Base-by-base conservation (phyloP, 2,888 invertebrate species). In the Microchrysa polita region DNA sequence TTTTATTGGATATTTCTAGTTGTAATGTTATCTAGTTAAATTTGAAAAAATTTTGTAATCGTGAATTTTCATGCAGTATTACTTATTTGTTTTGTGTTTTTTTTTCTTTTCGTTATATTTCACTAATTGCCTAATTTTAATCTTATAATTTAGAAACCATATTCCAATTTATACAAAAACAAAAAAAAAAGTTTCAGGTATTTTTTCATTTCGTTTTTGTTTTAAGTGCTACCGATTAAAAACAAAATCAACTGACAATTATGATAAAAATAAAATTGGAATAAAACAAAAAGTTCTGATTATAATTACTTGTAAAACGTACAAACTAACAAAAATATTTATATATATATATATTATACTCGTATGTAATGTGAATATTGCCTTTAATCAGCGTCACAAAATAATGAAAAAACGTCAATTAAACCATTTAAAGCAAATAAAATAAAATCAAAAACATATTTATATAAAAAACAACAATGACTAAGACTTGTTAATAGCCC, bases 391-490 rank as follows among this genome's bases (percentile, higher is more conserved):
- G 42, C 34, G 5, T 65, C 65, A 67, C 67, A 73, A 55, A 73
- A 52, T 63, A 67, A 67, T 52, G 52, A 40, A 69, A 42, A 23
- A 60, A 60, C n/a, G 48, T 67, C 55, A 73, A 65, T 23, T 60
- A 22, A 59, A 61, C 61, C 10, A 27, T 65, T 20, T 53, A 73
- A 59, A 72, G 72, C 53, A 61, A 48, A 34, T 34, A 34, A 34
- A 34, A 34, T 23, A 48, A 61, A n/a, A n/a, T n/a, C n/a, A n/a
- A n/a, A n/a, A n/a, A 61, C 61, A 52, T 16, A 61, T 59, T 61
- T 60, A 72, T 72, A 40, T n/a, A 55, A 57, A 71, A 71, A 72
- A 60, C 59, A 61, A 72, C 63, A 72, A 72, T 53, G 63, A 72
- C 52, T 61, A 72, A 48, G 27, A 52, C 40, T 69, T 34, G 59